Base-by-base conservation (phyloP, 2,113 vertebrate species). In the Embiotoca jacksoni region DNA sequence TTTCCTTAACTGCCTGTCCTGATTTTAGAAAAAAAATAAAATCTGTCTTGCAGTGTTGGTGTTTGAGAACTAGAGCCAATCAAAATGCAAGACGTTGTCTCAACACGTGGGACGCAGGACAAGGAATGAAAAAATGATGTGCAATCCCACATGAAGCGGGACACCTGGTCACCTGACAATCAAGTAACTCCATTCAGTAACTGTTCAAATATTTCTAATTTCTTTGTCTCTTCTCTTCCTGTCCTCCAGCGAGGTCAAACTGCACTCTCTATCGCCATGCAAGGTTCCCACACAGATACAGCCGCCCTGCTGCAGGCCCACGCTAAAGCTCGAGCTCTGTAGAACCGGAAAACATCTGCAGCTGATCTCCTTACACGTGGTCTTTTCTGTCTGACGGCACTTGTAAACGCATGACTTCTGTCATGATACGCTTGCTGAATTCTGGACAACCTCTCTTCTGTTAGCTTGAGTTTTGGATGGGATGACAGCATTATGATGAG, bases 221-320 rank as follows among this genome's bases (percentile, higher is more conserved):
- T 10, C 23, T 11, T 32, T 41, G 1, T 64, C 16, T 52, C 3
- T 52, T 54, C 13, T 56, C 11, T 7, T 16, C 30, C 56, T 75
- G 9, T 71, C 66, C 3, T 39, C 3, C 91, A 99, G 98, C 92
- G 86, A 0, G 97, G 97, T 37, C 95, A 90, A 73, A 96, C 96
- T 0, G 98, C 98, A 0, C 91, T 98, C 89, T 95, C 96, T 0
- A 89, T 99, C 41, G 96, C 95, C 13, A 92, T 92, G 88, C 83
- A 91, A 5, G 93, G 94, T 23, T 93, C 95, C 89, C 95, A 87
- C 7, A 83, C 78, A 3, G 97, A 99, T 75, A 97, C 98, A 0
- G 95, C 93, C 0, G 88, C 92, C 15, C 95, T 99, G 39, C 95
- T 99, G 78, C 94, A 57, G 56, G 96, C 95, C 67, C 96, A 96